Evolutionary conservation across 2,888 invertebrate species (phyloP), one percentile per base, ranked within the genome.

Genomic region (Pandemis corylana): DNA sequence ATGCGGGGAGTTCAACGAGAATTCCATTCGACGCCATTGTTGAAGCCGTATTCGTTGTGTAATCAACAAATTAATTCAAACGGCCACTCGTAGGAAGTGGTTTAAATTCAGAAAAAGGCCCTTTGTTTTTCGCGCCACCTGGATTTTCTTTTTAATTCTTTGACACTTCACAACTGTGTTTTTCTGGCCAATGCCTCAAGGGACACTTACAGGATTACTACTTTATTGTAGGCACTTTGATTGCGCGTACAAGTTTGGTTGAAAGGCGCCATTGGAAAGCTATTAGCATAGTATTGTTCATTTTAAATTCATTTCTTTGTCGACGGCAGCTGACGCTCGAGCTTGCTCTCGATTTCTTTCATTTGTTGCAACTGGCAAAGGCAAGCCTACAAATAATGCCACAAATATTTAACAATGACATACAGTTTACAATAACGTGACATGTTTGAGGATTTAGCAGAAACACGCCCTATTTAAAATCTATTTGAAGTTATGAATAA

Each of bases 221-320:
- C 13, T n/a, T 12, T 41, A 28, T 56, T 59, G 59, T 41, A 42
- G 42, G 65, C 56, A 65, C 64, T 64, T 49, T 13, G 53, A 63
- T 68, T 46, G 62, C 49, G 42, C 13, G 15, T 63, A 53, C 46
- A 20, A 61, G 61, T 72, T 51, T 65, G 76, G 80, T 82, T 81
- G 82, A 81, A 84, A 80, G 80, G 79, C 78, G 79, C 82, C 79
- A 85, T 85, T 83, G 82, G 81, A 85, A 83, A 84, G 78, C 84
- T 82, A 86, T 86, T 86, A 85, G 77, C 78, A 78, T 66, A 44
- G 76, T 69, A 81, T 84, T 83, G 84, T 83, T 80, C 75, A 77
- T 78, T 80, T 79, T 59, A 72, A 76, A 75, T 64, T 63, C 68
- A 77, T 71, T 76, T 78, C 78, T 81, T 71, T 72, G 66, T 49